Conservation (phyloP, 2,888 invertebrate genomes). For the Meta bourneti region DNA sequence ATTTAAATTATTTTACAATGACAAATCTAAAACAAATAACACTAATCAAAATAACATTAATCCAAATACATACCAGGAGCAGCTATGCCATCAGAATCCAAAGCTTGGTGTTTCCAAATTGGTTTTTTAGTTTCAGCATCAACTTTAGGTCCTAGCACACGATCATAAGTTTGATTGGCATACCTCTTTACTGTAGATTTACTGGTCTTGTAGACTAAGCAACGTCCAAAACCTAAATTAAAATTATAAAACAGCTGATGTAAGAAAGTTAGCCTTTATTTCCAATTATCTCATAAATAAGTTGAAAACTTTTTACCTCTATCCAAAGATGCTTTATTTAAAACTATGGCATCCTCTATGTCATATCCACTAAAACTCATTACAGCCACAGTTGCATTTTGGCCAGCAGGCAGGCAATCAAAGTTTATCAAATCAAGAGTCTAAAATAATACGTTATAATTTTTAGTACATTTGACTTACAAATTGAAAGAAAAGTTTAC, state of each 20-base stretch:
- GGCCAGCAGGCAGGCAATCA: constrained; percentile 98
- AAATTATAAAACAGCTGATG: no score
- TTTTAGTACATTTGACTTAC: background rate
- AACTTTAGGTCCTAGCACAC: constrained; percentile 94
- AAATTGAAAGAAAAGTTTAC: no score
- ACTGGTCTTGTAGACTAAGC: constrained; percentile 92
- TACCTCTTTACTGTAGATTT: constrained; percentile 95
- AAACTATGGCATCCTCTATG: constrained; percentile 97
- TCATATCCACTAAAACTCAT: constrained; percentile 99
- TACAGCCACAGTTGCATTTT: constrained; percentile 98
- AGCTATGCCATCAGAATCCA: constrained; percentile 96
- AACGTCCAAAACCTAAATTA: constrained; percentile 87
- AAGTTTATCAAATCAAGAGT: constrained; percentile 94
- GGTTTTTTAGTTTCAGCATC: constrained; percentile 89
- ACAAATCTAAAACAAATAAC: background rate
- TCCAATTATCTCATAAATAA: background rate
- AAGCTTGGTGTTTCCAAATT: constrained; percentile 90
- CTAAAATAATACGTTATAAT: constrained; percentile 31
- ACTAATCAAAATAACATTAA: background rate
- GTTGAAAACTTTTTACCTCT: constrained; percentile 83
- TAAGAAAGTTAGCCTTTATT: constrained; percentile 79
- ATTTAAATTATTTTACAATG: background rate
- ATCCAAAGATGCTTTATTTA: constrained; percentile 98
- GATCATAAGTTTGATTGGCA: constrained; percentile 94
- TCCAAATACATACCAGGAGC: constrained; percentile 86